These are phyloP conservation scores for Sarcoramphus papa DNA, from an alignment of 2,797 vertebrate genomes.

Conservation along the genomic window DNA sequence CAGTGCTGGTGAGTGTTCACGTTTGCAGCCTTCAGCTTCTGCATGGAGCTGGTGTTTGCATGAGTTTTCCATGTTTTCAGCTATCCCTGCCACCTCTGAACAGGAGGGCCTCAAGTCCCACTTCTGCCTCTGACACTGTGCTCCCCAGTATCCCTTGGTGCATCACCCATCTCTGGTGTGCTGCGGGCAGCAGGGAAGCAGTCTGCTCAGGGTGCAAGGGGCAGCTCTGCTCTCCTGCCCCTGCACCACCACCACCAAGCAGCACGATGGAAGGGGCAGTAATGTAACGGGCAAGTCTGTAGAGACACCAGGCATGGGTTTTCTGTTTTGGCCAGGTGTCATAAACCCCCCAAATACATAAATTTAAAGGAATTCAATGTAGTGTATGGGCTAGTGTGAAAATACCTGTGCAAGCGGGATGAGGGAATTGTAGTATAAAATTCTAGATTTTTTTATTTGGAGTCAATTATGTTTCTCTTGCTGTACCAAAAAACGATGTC, in stretches of 20 bases:
- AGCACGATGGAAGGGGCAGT: background rate
- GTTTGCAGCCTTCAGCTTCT: background rate
- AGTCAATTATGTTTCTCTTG: background rate
- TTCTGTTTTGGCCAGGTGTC: background rate
- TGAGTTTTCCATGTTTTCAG: background rate
- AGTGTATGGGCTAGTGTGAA: background rate
- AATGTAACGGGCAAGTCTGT: fast-evolving
- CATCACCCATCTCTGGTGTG: fast-evolving
- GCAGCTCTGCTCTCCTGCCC: background rate
- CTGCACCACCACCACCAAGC: background rate
- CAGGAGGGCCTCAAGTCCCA: background rate
- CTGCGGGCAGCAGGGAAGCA: background rate
- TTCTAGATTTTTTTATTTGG: background rate
- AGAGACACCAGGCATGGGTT: background rate
- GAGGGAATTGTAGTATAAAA: background rate
- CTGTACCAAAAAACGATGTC: background rate
- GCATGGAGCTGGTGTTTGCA: background rate
- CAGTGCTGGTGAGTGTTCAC: fast-evolving
- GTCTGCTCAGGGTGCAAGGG: background rate
- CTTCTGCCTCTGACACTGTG: background rate
- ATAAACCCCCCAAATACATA: fast-evolving
- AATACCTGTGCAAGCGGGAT: background rate
- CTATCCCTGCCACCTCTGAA: background rate
- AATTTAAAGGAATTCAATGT: background rate
- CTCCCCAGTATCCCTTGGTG: background rate